Conservation (phyloP, 1,140 invertebrate species). For the Drosophila pseudoobscura region DNA sequence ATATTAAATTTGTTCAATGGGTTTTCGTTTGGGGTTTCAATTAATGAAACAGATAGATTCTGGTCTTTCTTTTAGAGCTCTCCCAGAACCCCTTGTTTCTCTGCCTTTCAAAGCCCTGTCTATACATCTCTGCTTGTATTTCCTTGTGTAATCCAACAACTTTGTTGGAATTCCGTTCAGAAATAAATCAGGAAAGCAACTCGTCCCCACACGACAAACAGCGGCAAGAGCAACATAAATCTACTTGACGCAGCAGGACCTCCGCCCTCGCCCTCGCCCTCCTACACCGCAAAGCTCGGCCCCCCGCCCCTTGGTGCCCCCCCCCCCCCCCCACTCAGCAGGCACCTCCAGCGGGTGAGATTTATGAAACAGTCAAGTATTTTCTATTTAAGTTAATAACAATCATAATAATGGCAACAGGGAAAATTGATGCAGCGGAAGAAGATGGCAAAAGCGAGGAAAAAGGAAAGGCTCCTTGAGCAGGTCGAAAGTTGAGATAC, state of each 20-base stretch:
- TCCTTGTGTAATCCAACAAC: conserved; percentile 10
- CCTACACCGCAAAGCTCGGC: conserved; percentile 21
- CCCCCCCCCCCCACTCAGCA: conserved; percentile 13
- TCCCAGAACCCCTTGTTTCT: too few species aligned
- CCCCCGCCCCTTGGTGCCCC: neutral
- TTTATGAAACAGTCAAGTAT: conserved; percentile 81
- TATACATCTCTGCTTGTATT: conserved; percentile 9
- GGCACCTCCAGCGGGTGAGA: conserved; percentile 48
- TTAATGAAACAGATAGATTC: too few species aligned
- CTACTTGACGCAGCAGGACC: conserved; percentile 65
- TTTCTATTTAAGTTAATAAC: conserved; percentile 82
- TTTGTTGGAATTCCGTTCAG: neutral
- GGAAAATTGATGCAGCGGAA: conserved; percentile 71
- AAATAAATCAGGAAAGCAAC: conserved; percentile 64
- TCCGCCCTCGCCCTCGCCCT: neutral
- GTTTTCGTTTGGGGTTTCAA: too few species aligned
- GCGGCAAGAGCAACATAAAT: conserved; percentile 59
- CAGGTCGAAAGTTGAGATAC: too few species aligned
- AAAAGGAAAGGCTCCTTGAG: neutral
- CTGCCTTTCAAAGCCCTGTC: too few species aligned
- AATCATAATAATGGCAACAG: conserved; percentile 80
- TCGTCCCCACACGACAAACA: conserved; percentile 59
- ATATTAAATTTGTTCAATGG: too few species aligned
- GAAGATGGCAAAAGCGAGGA: conserved; percentile 2
- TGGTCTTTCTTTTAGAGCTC: neutral